These are phyloP conservation scores for Dromaius novaehollandiae DNA, from an alignment of 2,113 vertebrate genomes.

Conservation along the genomic window DNA sequence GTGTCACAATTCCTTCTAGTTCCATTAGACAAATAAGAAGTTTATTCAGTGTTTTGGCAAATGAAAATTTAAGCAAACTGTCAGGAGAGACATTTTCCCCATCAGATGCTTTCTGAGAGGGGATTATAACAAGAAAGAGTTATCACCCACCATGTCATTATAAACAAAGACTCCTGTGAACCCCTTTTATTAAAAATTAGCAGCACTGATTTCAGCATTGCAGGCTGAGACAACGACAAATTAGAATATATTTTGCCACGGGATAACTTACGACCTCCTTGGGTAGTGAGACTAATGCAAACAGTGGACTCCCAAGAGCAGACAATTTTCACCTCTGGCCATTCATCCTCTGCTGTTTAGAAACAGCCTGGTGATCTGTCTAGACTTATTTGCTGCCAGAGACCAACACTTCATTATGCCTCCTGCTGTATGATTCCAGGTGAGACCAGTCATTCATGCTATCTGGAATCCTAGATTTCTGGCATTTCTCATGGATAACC, in stretches of 20 bases:
- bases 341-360: constrained; percentile 18
- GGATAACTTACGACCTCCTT: constrained; percentile 10
- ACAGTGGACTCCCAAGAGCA: not conserved
- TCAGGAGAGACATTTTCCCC: constrained; percentile 55
- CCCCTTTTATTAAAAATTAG: constrained; percentile 67
- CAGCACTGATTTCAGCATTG: constrained; percentile 31
- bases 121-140: constrained; percentile 58
- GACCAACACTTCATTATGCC: not conserved
- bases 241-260: constrained; percentile 46
- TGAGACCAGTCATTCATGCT: not conserved
- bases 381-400: not conserved
- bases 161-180: constrained; percentile 62
- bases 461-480: not conserved
- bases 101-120: constrained; percentile 40
- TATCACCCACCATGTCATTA: constrained; percentile 61
- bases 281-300: not conserved
- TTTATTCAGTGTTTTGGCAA: constrained; percentile 64
- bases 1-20: constrained; percentile 65
- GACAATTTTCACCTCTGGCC: constrained; percentile 23
- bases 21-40: constrained; percentile 69
- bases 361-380: not conserved
- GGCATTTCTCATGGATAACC: not conserved
- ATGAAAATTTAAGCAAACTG: constrained; percentile 69
- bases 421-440: not conserved
- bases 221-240: constrained; percentile 35